Conservation (phyloP, 2,888 invertebrate genomes). For the Cryptus viduatorius region DNA sequence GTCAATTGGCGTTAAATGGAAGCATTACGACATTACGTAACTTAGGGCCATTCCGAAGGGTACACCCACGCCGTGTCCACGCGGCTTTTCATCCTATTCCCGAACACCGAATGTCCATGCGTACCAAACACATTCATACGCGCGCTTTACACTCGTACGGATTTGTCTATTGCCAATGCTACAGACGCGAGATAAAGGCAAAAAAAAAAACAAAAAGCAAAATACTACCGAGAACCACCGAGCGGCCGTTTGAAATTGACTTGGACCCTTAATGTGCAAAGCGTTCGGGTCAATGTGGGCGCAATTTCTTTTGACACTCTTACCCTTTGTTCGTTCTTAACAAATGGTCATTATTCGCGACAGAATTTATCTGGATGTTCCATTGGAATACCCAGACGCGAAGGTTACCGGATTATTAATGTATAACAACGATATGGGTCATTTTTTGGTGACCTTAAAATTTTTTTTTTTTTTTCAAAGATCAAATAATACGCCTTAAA, state of each 20-base stretch:
- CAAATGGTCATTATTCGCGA: not conserved
- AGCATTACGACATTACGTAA: constrained; percentile 84
- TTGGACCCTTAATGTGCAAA: constrained; percentile 7
- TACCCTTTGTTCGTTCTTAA: constrained; percentile 16
- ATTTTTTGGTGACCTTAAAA: too few species aligned
- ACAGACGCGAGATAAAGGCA: not conserved
- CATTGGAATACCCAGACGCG: too few species aligned
- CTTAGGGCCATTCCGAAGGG: constrained; percentile 84
- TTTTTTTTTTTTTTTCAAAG: too few species aligned
- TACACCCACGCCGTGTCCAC: constrained; percentile 79
- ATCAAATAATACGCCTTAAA: too few species aligned
- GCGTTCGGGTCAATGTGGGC: constrained; percentile 21
- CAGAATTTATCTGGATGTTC: too few species aligned
- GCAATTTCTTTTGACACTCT: constrained; percentile 45
- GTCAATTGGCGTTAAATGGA: constrained; percentile 85
- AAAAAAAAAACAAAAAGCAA: not conserved
- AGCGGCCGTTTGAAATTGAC: constrained; percentile 2
- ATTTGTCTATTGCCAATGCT: not conserved
- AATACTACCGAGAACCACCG: not conserved
- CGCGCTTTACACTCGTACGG: constrained; percentile 4
- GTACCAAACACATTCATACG: constrained; percentile 13
- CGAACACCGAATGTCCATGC: not conserved
- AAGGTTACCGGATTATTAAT: too few species aligned
- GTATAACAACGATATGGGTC: too few species aligned
- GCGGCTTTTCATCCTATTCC: constrained; percentile 68